A percentile compares a stretch with the other conserved stretches of the same genome.
Evolutionary conservation across 2,797 vertebrate species (phyloP).

Genomic region (Dendrocincla tyrannina): DNA sequence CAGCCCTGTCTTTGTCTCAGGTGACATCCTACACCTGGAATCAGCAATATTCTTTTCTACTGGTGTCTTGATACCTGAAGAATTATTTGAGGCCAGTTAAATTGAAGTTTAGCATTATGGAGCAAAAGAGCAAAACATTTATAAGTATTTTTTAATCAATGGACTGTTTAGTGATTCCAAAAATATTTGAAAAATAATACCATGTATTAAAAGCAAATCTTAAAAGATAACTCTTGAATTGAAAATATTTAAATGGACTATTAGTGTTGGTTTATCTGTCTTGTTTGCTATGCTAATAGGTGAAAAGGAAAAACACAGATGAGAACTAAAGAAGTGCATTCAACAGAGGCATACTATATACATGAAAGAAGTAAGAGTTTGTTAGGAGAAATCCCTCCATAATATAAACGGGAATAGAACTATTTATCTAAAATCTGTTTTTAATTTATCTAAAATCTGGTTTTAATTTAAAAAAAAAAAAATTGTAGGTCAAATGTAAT

Average conservation of each 20-base stretch:
- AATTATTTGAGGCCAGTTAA: background rate
- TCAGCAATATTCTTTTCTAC: background rate
- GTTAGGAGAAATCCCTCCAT: background rate
- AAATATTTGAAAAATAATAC: background rate
- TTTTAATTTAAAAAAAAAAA: background rate
- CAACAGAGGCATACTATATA: background rate
- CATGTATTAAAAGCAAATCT: background rate
- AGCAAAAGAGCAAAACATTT: background rate
- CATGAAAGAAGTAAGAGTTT: background rate
- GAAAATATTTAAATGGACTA: background rate
- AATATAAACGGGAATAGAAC: background rate
- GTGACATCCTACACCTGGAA: background rate
- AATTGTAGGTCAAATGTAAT: background rate
- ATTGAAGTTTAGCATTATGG: background rate
- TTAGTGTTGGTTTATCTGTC: background rate
- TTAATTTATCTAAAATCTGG: background rate
- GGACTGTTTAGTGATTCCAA: background rate
- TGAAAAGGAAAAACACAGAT: background rate
- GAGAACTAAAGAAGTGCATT: background rate
- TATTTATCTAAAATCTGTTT: background rate
- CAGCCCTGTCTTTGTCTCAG: background rate
- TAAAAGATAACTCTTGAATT: background rate
- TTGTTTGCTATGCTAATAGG: background rate
- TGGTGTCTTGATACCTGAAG: background rate
- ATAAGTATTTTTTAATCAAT: background rate